Base-by-base conservation (phyloP, 2,797 vertebrate species). In the Lagocephalus sceleratus region DNA sequence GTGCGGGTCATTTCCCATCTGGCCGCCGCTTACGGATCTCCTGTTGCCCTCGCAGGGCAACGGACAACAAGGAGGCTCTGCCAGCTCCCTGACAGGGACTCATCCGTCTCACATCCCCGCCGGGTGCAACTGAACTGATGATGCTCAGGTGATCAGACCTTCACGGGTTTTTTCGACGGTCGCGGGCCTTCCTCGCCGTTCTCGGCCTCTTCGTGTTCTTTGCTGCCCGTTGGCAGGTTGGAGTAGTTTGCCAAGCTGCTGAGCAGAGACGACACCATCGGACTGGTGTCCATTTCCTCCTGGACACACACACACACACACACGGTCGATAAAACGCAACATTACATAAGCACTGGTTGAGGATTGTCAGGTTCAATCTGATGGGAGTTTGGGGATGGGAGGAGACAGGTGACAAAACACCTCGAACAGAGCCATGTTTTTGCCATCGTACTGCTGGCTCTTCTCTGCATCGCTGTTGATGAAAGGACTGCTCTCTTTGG, bases 231-330 rank as follows among this genome's bases (percentile, higher is more conserved):
- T 0, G 96, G 92, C 73, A 99, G 84, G 89, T 99, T 99, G 72
- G 97, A 97, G 81, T 99, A 99, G 85, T 98, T 97, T 67, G 95
- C 96, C 75, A 99, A 88, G 63, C 93, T 96, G 20, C 95, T 96
- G 79, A 99, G 93, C 78, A 98, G 78, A 51, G 96, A 98, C 0
- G 96, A 96, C 10, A 99, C 97, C 96, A 99, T 99, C 7, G 97
- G 97, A 68, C 94, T 98, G 42, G 96, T 99, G 78, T 99, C 97
- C 94, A 99, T 98, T 88, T 99, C 97, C 85, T 99, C 97, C 97
- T 99, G 85, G 0, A 43, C n/a, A 67, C 48, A 69, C 45, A 68
- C 15, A 72, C 12, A 54, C 12, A 46, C 17, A 45, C 22, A 51
- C 7, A 51, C 4, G 6, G 21, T 9, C 16, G 4, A 39, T 16